Conservation (phyloP, 2,797 vertebrate species). For the Bovichtus variegatus region DNA sequence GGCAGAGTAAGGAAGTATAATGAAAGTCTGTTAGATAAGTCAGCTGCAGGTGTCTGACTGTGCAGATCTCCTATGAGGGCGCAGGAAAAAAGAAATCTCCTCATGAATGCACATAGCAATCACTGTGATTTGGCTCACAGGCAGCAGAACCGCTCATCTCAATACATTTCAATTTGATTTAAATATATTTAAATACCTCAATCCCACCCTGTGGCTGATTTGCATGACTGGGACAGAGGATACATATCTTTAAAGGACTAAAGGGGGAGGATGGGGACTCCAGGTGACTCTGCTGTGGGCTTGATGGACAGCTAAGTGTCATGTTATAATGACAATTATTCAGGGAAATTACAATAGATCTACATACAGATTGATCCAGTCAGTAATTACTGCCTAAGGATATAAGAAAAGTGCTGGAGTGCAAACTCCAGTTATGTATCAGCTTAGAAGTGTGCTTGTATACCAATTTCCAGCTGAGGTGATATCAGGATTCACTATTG, state of each 20-base stretch:
- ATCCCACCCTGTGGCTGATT: slow-evolving; percentile 67
- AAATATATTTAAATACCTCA: slow-evolving; percentile 78
- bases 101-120: slow-evolving; percentile 76
- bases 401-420: slow-evolving; percentile 38
- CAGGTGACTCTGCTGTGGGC: slow-evolving; percentile 44
- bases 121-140: slow-evolving; percentile 74
- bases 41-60: slow-evolving; percentile 54
- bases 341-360: slow-evolving; percentile 63
- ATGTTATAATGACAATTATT: slow-evolving; percentile 65
- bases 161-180: slow-evolving; percentile 85
- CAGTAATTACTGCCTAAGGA: slow-evolving; percentile 47
- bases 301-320: slow-evolving; percentile 65
- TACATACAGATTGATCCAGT: slow-evolving; percentile 57
- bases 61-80: slow-evolving; percentile 44
- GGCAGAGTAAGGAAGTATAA: slow-evolving; percentile 32
- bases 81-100: slow-evolving; percentile 40
- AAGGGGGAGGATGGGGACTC: slow-evolving; percentile 42
- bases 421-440: slow-evolving; percentile 24
- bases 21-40: slow-evolving; percentile 53
- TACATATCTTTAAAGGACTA: slow-evolving; percentile 62
- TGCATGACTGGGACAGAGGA: slow-evolving; percentile 63
- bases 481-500: slow-evolving; percentile 7
- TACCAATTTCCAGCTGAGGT: slow-evolving; percentile 17
- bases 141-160: slow-evolving; percentile 69
- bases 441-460: slow-evolving; percentile 20